Conservation (phyloP, 1,140 invertebrate species). For the Procambarus virginalis region DNA sequence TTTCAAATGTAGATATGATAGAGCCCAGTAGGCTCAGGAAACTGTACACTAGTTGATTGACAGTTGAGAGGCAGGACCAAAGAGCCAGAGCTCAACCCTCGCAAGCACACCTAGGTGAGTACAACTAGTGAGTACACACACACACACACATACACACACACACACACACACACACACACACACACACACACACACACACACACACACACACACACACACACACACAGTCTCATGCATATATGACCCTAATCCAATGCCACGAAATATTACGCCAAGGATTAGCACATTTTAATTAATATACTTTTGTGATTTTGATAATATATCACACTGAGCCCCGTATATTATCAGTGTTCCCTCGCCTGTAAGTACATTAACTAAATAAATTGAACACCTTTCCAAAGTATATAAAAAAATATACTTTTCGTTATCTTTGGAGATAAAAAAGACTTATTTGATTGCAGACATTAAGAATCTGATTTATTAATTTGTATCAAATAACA, state of each 20-base stretch:
- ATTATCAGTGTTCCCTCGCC: background rate
- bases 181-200: background rate
- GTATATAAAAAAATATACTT: background rate
- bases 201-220: background rate
- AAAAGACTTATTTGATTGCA: too few relatives aligned
- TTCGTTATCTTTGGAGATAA: too few relatives aligned
- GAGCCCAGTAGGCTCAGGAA: too few relatives aligned
- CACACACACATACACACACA: background rate
- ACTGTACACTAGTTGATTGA: too few relatives aligned
- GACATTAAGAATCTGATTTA: too few relatives aligned
- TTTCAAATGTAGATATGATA: too few relatives aligned
- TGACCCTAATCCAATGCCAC: background rate
- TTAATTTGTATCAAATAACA: too few relatives aligned
- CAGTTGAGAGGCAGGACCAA: too few relatives aligned
- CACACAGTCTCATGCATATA: background rate
- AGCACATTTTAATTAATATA: background rate
- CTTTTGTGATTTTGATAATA: slow-evolving; percentile 2
- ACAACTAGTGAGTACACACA: too few relatives aligned
- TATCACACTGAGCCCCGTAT: background rate
- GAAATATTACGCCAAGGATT: background rate
- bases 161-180: background rate
- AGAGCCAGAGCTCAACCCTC: too few relatives aligned
- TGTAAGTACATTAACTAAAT: background rate
- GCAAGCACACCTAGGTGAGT: too few relatives aligned
- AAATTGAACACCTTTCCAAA: background rate